Conservation (phyloP, 1,140 invertebrate species). For the Euwallacea similis region DNA sequence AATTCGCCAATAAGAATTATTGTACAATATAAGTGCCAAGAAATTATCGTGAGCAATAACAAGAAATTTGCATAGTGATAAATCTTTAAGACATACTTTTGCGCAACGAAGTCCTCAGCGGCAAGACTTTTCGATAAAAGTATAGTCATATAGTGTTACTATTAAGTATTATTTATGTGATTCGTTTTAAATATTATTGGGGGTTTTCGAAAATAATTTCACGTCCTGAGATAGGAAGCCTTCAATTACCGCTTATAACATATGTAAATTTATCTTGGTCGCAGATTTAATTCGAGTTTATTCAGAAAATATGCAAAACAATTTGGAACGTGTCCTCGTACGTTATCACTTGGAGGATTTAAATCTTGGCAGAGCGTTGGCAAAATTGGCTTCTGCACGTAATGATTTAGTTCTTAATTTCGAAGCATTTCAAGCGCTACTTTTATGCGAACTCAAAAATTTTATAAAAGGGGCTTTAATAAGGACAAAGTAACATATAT, state of each 20-base stretch:
- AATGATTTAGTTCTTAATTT: slow-evolving; percentile 19
- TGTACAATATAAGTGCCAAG: no score
- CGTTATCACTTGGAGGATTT: slow-evolving; percentile 35
- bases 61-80: no score
- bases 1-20: no score
- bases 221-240: slow-evolving; percentile 23
- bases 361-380: slow-evolving; percentile 16
- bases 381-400: slow-evolving; percentile 10
- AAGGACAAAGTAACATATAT: no score
- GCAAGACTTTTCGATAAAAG: slow-evolving; percentile 3
- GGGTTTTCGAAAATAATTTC: slow-evolving; percentile 22
- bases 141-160: slow-evolving; percentile 30
- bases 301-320: slow-evolving; percentile 45
- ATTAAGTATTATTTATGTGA: slow-evolving; percentile 34
- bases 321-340: slow-evolving; percentile 34
- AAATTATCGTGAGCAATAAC: no score
- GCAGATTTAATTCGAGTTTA: slow-evolving; percentile 46
- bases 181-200: slow-evolving; percentile 28
- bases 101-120: no score
- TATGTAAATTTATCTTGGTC: slow-evolving; percentile 47
- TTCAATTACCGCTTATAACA: slow-evolving; percentile 37
- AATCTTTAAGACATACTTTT: no score
- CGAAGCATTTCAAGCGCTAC: background rate
- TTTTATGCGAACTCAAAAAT: no score
- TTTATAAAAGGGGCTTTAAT: no score